Evolutionary conservation across 1,140 invertebrate species (phyloP).

Genomic region (Aphaenogaster ashmeadi): DNA sequence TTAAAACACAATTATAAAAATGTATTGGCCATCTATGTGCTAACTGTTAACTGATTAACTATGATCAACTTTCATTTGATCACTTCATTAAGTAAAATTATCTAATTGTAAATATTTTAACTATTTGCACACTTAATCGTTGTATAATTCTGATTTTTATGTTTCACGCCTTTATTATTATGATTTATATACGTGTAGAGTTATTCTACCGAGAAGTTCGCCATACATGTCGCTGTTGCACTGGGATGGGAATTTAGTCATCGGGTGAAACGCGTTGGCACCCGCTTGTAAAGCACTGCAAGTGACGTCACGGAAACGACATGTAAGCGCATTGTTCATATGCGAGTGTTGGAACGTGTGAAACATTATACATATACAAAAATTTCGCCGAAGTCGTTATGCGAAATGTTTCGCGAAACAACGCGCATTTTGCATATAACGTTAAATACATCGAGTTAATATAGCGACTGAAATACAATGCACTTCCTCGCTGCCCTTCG

Average conservation of each 20-base stretch:
- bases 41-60: neutral
- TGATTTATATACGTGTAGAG: neutral
- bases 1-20: neutral
- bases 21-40: neutral
- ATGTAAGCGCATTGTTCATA: conserved; percentile 4
- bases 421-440: conserved; percentile 22
- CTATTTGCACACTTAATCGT: neutral
- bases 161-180: conserved; percentile 14
- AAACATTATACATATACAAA: conserved; percentile 14
- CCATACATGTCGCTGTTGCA: neutral
- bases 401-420: conserved; percentile 8
- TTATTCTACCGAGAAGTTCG: neutral
- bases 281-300: conserved; percentile 12
- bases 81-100: neutral
- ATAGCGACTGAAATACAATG: conserved; percentile 27
- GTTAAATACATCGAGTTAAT: conserved; percentile 42
- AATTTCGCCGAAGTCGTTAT: conserved; percentile 15
- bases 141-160: neutral
- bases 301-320: conserved; percentile 43
- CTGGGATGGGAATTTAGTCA: conserved; percentile 29
- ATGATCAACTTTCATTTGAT: neutral
- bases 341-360: neutral
- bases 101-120: neutral
- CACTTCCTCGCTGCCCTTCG: conserved; percentile 12
- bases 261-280: conserved; percentile 9